These are phyloP conservation scores for Drosophila parabipectinata DNA, from an alignment of 1,140 invertebrate species.

Conservation along the genomic window DNA sequence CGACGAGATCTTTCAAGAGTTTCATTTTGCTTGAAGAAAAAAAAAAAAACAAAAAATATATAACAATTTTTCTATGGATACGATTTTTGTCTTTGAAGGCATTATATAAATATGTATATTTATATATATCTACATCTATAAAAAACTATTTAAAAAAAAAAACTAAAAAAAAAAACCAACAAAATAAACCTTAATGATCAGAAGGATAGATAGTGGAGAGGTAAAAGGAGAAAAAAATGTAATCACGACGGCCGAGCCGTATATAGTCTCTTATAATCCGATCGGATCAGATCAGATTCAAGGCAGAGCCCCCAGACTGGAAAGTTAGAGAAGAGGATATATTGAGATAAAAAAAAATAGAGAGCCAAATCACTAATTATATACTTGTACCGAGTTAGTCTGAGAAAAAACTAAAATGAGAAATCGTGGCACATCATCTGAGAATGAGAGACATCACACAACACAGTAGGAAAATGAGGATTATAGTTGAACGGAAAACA, in stretches of 20 bases:
- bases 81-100: constrained; percentile 20
- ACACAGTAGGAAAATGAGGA: not conserved
- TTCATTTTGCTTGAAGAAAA: constrained; percentile 24
- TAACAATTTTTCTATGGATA: constrained; percentile 12
- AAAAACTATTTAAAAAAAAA: constrained; percentile 32
- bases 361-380: constrained; percentile 59
- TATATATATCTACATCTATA: constrained; percentile 35
- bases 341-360: constrained; percentile 12
- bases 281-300: constrained; percentile 26
- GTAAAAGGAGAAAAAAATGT: constrained; percentile 6
- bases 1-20: constrained; percentile 16
- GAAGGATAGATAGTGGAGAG: not conserved
- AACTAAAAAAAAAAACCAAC: constrained; percentile 8
- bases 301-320: constrained; percentile 23
- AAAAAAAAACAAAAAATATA: not conserved
- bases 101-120: constrained; percentile 20
- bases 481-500: not conserved
- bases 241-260: constrained; percentile 7
- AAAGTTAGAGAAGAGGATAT: constrained; percentile 12
- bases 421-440: constrained; percentile 54
- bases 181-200: constrained; percentile 19
- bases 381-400: constrained; percentile 40
- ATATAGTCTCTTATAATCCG: constrained; percentile 16
- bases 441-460: constrained; percentile 11
- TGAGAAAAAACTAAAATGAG: constrained; percentile 35